Conservation (phyloP, 2,888 invertebrate genomes). For the Latrodectus hesperus region DNA sequence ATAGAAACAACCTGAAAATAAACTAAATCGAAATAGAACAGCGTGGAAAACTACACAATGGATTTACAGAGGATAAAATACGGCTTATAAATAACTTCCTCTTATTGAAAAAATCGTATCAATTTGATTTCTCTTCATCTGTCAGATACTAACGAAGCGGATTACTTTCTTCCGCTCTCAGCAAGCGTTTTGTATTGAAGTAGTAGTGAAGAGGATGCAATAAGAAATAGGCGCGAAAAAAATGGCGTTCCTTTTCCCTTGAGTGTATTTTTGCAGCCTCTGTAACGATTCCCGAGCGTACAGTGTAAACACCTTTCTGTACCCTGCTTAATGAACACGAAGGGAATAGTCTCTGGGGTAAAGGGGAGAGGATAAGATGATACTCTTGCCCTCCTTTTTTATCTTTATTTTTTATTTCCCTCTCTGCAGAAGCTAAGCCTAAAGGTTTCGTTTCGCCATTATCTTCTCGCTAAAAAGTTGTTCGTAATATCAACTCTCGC, state of each 20-base stretch:
- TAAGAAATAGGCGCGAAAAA: slow-evolving; percentile 19
- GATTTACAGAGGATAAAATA: too few relatives aligned
- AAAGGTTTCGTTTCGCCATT: slow-evolving; percentile 61
- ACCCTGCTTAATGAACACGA: slow-evolving; percentile 61
- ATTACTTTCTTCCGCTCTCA: slow-evolving; percentile 29
- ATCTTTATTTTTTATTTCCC: slow-evolving; percentile 42
- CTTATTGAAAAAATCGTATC: neutral
- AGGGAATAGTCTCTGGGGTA: slow-evolving; percentile 50
- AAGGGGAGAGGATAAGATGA: slow-evolving; percentile 62
- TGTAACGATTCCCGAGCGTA: slow-evolving; percentile 50
- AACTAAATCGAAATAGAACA: too few relatives aligned
- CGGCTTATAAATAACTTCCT: too few relatives aligned
- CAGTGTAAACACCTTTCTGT: slow-evolving; percentile 63
- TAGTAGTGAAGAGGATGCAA: slow-evolving; percentile 11
- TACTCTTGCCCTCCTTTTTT: slow-evolving; percentile 27
- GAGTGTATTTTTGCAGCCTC: slow-evolving; percentile 55
- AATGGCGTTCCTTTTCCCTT: slow-evolving; percentile 47
- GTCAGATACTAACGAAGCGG: slow-evolving; percentile 56
- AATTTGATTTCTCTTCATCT: slow-evolving; percentile 19
- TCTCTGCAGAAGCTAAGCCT: slow-evolving; percentile 53
- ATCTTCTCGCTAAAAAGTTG: slow-evolving; percentile 58
- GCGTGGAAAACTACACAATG: too few relatives aligned
- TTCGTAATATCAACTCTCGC: slow-evolving; percentile 59
- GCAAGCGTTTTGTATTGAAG: neutral
- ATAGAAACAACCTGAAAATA: too few relatives aligned